Base-by-base conservation (phyloP, 2,113 vertebrate genomes). In the Anguilla rostrata region DNA sequence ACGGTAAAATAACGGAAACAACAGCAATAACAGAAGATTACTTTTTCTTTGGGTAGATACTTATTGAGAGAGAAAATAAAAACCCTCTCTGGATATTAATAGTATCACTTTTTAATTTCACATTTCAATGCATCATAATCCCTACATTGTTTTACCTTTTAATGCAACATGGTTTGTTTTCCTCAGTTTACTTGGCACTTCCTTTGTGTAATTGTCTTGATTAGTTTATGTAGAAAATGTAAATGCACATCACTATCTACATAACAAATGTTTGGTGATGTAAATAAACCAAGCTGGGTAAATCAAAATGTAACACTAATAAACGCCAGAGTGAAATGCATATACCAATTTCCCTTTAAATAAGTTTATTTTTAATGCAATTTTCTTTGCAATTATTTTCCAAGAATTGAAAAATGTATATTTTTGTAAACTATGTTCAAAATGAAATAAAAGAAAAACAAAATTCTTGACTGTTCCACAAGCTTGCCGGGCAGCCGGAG, bases 201-300 rank as follows among this genome's bases (percentile, higher is more conserved):
- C 60, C 16, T 82, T 82, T 86, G 80, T 63, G 85, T 86, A 82
- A 86, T 86, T 86, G 81, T 41, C 63, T n/a, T 86, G 79, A 86
- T 87, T 87, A 87, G 81, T 83, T 83, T 83, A 40, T 6, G 83
- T 46, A 83, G 82, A 63, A 83, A 86, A 81, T 75, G 80, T 43
- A 82, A 86, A 86, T 86, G 86, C 41, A 40, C 66, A 83, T 83
- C 81, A 49, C 80, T 34, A 56, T 83, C 81, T 87, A 40, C 86
- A 86, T 49, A 86, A 83, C 81, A 86, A 83, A 83, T 41, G 66
- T 60, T 83, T 83, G 82, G 43, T n/a, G 63, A 87, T 53, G 71
- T 34, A 75, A 75, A 87, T 46, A 78, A 71, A 83, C 78, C 82
- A 78, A 66, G 34, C 43, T 63, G 75, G 75, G 60, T 78, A 78